Base-by-base conservation (phyloP, 2,888 invertebrate genomes). In the Zaprionus bogoriensis region DNA sequence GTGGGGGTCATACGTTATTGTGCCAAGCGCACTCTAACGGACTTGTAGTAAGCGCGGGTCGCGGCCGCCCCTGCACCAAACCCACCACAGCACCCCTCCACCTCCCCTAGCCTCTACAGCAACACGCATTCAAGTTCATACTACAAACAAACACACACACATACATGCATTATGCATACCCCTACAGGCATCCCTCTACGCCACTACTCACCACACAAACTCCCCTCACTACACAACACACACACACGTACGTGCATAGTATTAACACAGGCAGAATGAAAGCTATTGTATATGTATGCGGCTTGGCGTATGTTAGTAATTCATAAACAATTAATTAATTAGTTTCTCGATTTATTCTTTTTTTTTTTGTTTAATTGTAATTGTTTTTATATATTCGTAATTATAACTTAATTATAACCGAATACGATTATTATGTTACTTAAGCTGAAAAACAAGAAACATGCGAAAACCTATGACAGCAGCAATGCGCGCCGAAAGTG, bases 1-100 rank as follows among this genome's bases (percentile, higher is more conserved):
- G 88, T 88, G 88, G 88, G 88, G 87, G 88, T 88, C 52, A 88
- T 88, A 82, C 88, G 89, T 75, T 88, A 87, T 77, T 88, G 89
- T 75, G 89, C 88, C 63, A 88, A 88, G 64, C 87, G 86, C 72
- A 81, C 77, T 73, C 54, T 88, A 77, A 88, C 87, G 83, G 87
- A 88, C 71, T 88, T 88, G 76, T 88, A 88, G 77, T 78, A 77
- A 77, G 71, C 74, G 71, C 77, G 62, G 72, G 72, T 50, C 72
- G 75, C 73, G 46, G 47, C 30, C 10, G 10, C 5, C 45, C 17
- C n/a, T n/a, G n/a, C n/a, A n/a, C n/a, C n/a, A n/a, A n/a, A 10
- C 48, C 36, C n/a, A 4, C 25, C 38, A 20, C 14, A 10, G 1
- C n/a, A 4, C 7, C 4, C 4, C 19, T 10, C 23, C 23, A 12